Evolutionary conservation across 37 sponge, comb jelly and placozoan species (phyloP).

Genomic region (Hexactinellida sp.): DNA sequence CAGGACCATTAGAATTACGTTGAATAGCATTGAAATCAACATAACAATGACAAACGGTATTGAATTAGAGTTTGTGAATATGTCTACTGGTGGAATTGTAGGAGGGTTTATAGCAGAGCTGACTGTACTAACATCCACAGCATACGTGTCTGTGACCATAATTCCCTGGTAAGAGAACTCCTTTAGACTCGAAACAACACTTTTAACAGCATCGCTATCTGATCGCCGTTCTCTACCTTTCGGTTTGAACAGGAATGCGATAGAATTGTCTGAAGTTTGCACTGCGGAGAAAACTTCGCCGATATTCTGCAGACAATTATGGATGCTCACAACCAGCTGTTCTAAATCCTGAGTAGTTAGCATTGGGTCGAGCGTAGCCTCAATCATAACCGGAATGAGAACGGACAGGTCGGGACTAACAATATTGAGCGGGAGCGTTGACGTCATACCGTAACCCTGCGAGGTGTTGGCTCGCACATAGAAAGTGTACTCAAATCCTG

Average conservation of each 20-base stretch:
- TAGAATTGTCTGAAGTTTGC: background rate
- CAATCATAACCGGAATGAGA: background rate
- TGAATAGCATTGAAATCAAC: background rate
- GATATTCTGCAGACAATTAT: background rate
- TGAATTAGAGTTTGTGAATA: background rate
- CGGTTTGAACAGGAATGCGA: background rate
- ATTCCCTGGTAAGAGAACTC: background rate
- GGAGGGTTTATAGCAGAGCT: background rate
- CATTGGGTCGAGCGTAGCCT: background rate
- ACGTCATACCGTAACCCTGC: background rate
- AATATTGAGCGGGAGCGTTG: background rate
- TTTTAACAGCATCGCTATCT: background rate
- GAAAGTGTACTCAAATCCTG: background rate
- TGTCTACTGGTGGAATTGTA: background rate
- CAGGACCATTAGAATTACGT: background rate
- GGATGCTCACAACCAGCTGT: background rate
- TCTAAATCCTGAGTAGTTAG: background rate
- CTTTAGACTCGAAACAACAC: background rate
- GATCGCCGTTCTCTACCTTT: background rate
- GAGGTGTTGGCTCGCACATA: background rate
- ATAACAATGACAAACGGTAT: background rate
- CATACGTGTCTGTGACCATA: background rate
- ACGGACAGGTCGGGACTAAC: background rate
- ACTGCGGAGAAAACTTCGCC: background rate
- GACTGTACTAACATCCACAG: background rate